Percentiles rank a stretch among this genome's conserved stretches.
Evolutionary conservation across 2,888 invertebrate genomes (phyloP).

Genomic region (Ryuthela nishihirai): DNA sequence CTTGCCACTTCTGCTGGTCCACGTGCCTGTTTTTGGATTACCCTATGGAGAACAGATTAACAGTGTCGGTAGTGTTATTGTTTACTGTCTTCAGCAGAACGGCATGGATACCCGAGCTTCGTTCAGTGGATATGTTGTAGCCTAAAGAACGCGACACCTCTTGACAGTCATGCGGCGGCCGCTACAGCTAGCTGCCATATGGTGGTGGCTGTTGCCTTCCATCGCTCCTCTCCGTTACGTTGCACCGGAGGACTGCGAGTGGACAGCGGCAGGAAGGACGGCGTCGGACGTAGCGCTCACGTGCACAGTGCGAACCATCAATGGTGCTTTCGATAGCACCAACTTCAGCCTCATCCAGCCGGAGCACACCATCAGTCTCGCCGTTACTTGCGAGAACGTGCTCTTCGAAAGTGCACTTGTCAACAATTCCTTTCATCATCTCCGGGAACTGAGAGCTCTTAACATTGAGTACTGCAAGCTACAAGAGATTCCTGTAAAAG

Average conservation of each 20-base stretch:
- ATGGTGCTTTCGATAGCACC: constrained; percentile 78
- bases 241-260: constrained; percentile 40
- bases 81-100: too few relatives aligned
- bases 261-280: constrained; percentile 30
- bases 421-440: constrained; percentile 45
- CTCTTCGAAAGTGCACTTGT: constrained; percentile 41
- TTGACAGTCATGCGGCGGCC: too few relatives aligned
- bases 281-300: constrained; percentile 32
- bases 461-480: constrained; percentile 75
- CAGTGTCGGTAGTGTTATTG: too few relatives aligned
- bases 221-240: constrained; percentile 23
- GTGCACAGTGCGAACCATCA: constrained; percentile 41
- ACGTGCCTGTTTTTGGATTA: too few relatives aligned
- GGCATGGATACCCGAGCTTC: too few relatives aligned
- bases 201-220: background rate
- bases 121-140: too few relatives aligned
- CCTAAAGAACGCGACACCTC: too few relatives aligned
- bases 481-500: constrained; percentile 67
- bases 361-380: constrained; percentile 75
- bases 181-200: too few relatives aligned
- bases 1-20: too few relatives aligned
- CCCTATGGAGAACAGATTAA: too few relatives aligned
- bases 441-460: constrained; percentile 70
- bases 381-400: constrained; percentile 61
- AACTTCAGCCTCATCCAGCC: constrained; percentile 83